Base-by-base conservation (phyloP, 2,797 vertebrate species). In the Halcyon leucocephala region DNA sequence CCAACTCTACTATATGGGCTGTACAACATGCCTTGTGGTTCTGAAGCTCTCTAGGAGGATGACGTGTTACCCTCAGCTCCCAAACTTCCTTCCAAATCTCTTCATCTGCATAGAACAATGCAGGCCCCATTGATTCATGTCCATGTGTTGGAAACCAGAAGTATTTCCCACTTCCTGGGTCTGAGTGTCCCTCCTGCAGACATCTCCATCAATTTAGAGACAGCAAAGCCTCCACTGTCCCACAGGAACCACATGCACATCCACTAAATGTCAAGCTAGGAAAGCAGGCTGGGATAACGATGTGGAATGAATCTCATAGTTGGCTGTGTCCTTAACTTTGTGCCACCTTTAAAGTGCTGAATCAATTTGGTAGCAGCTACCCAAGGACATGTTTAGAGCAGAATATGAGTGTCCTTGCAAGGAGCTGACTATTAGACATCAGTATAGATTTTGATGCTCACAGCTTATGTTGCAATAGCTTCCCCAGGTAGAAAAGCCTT, bases 261-360 rank as follows among this genome's bases (percentile, higher is more conserved):
- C 39, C 3, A 0, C 29, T 17, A 0, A 8, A 9, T 0, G 0
- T 49, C 57, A 41, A 22, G 37, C 16, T 49, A n/a, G 66, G 62
- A 42, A 25, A 25, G 9, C 48, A 71, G 78, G 6, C n/a, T 82
- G 87, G 54, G 48, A 15, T 0, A 8, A n/a, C 1, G 2, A 7
- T 1, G 3, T 35, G 54, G 65, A 77, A 31, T 28, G 72, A 48
- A 26, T 42, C 13, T 61, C 26, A 48, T 39, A 18, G 39, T 52
- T 58, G 41, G 41, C 49, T 37, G 1, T 52, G 25, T 33, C 37
- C 2, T 0, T 16, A 37, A 21, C 69, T 61, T 61, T 26, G 21
- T 26, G 42, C 8, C 4, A 2, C 41, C 12, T 85, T 57, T 31
- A 0, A 4, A 41, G 24, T 29, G 64, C 35, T 76, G 62, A 25